Percentiles rank a stretch among this genome's conserved stretches.
Evolutionary conservation across 2,113 vertebrate genomes (phyloP).

Genomic region (Corynorhinus townsendii): DNA sequence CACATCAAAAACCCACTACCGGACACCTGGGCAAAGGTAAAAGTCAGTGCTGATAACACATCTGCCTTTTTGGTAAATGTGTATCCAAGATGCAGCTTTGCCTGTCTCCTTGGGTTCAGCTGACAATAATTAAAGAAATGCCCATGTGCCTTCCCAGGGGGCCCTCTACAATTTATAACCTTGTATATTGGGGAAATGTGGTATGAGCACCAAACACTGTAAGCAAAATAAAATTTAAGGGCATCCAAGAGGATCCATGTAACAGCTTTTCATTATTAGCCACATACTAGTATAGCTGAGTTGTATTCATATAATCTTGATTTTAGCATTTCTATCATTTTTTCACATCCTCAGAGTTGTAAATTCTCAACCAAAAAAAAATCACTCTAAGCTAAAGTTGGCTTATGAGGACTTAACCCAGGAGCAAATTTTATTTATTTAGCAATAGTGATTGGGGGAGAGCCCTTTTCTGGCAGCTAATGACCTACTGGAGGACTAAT

Average conservation of each 20-base stretch:
- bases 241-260: neutral
- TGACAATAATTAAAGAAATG: too few species aligned
- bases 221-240: conserved; percentile 15
- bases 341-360: conserved; percentile 57
- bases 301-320: conserved; percentile 26
- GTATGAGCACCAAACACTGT: neutral
- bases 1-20: too few species aligned
- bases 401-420: conserved; percentile 41
- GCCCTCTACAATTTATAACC: neutral
- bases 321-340: conserved; percentile 56
- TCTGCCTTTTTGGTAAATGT: too few species aligned
- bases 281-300: neutral
- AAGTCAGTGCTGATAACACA: too few species aligned
- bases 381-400: conserved; percentile 16
- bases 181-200: neutral
- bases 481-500: conserved; percentile 57
- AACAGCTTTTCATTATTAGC: conserved; percentile 26
- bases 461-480: conserved; percentile 66
- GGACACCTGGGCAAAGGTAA: too few species aligned
- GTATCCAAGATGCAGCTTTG: too few species aligned
- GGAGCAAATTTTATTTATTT: conserved; percentile 67
- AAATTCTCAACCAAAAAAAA: conserved; percentile 38
- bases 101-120: too few species aligned
- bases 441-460: conserved; percentile 52
- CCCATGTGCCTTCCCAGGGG: too few species aligned